These are phyloP conservation scores for Melitaea athalia DNA, from an alignment of 2,888 invertebrate species.

Conservation along the genomic window DNA sequence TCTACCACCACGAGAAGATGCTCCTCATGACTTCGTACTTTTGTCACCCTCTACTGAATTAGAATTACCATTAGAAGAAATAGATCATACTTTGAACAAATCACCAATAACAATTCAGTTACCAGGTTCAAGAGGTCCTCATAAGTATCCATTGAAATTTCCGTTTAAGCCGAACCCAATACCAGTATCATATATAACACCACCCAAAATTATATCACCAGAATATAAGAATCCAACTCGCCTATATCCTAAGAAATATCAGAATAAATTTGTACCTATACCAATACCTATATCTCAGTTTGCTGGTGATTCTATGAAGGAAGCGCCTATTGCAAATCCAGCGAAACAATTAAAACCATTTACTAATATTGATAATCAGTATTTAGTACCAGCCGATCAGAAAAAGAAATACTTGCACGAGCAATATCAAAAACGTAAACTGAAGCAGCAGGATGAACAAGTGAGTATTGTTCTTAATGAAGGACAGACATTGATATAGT, in stretches of 20 bases:
- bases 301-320: slow-evolving; percentile 52
- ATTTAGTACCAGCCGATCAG: slow-evolving; percentile 55
- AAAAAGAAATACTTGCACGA: slow-evolving; percentile 71
- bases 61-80: slow-evolving; percentile 57
- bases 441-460: slow-evolving; percentile 58
- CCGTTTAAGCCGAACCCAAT: slow-evolving; percentile 53
- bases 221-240: slow-evolving; percentile 75
- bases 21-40: slow-evolving; percentile 60
- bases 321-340: slow-evolving; percentile 73
- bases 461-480: slow-evolving; percentile 24
- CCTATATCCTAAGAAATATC: slow-evolving; percentile 83
- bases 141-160: slow-evolving; percentile 59
- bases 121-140: slow-evolving; percentile 8
- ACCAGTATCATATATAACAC: slow-evolving; percentile 57
- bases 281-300: slow-evolving; percentile 69
- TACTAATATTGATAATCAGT: slow-evolving; percentile 55
- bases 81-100: slow-evolving; percentile 26
- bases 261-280: slow-evolving; percentile 72
- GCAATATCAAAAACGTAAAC: slow-evolving; percentile 77
- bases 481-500: too few species aligned
- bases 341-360: slow-evolving; percentile 62
- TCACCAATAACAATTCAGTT: slow-evolving; percentile 10
- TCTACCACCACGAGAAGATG: slow-evolving; percentile 63
- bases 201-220: slow-evolving; percentile 51
- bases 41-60: slow-evolving; percentile 70